Evolutionary conservation across 1,140 invertebrate genomes (phyloP).

Genomic region (Rhagoletis zephyria): DNA sequence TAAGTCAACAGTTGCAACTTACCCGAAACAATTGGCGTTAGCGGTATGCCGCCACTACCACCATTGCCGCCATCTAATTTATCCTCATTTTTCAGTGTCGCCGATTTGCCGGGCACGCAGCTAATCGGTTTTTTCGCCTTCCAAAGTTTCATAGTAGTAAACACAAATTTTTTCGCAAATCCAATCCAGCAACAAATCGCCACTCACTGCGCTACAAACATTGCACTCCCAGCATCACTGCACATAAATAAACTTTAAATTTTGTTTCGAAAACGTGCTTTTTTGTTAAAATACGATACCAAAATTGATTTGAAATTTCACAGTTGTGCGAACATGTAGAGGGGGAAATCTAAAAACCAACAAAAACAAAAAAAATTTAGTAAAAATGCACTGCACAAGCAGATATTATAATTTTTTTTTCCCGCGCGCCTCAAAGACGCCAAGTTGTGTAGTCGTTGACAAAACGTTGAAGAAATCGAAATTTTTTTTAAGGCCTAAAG

Average conservation of each 20-base stretch:
- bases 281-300: slow-evolving; percentile 19
- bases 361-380: not conserved
- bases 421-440: slow-evolving; percentile 12
- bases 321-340: not conserved
- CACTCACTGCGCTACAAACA: not conserved
- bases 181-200: not conserved
- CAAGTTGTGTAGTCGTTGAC: slow-evolving; percentile 12
- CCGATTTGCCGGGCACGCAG: slow-evolving; percentile 69
- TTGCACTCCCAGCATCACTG: not conserved
- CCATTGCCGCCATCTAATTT: slow-evolving; percentile 58
- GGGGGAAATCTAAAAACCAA: slow-evolving; percentile 7
- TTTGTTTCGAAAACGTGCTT: not conserved
- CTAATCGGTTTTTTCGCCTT: slow-evolving; percentile 70
- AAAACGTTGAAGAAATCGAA: slow-evolving; percentile 25
- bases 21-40: slow-evolving; percentile 71
- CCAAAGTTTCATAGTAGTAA: slow-evolving; percentile 68
- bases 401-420: not conserved
- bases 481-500: slow-evolving; percentile 8
- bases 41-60: slow-evolving; percentile 60
- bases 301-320: slow-evolving; percentile 49
- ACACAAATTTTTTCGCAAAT: not conserved
- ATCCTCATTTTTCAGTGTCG: slow-evolving; percentile 66
- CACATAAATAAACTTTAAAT: not conserved
- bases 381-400: not conserved
- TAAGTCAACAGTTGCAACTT: slow-evolving; percentile 55